These are phyloP conservation scores for Parnassius mnemosyne DNA, from an alignment of 2,888 invertebrate species.

Conservation along the genomic window DNA sequence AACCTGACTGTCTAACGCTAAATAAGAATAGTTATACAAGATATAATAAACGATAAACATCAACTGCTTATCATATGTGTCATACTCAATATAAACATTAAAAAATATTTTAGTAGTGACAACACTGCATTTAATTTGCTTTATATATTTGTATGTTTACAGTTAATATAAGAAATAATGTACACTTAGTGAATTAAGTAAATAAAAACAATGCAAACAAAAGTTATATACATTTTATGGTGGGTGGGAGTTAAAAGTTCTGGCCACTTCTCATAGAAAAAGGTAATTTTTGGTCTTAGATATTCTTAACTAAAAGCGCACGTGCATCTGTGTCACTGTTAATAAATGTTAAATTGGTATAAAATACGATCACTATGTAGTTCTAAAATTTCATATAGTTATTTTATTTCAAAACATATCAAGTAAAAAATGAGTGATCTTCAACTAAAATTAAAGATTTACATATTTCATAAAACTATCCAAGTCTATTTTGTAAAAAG, in stretches of 20 bases:
- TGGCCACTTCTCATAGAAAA: conserved; percentile 60
- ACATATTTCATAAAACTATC: too few species aligned
- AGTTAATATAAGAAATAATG: conserved; percentile 38
- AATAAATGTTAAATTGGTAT: neutral
- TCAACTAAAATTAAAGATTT: too few species aligned
- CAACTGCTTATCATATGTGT: neutral
- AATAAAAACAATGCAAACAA: conserved; percentile 53
- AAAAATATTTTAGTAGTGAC: conserved; percentile 4
- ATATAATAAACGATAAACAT: conserved; percentile 23
- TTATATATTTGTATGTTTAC: conserved; percentile 17
- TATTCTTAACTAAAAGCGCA: conserved; percentile 33
- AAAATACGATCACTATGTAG: neutral
- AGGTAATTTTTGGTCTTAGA: conserved; percentile 51
- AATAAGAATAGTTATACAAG: conserved; percentile 43
- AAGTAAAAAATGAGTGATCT: neutral
- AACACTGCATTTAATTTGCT: neutral
- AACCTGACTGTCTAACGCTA: conserved; percentile 62
- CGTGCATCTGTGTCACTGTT: neutral
- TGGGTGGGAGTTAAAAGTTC: conserved; percentile 65
- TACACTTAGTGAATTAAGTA: conserved; percentile 53
- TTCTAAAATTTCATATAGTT: neutral
- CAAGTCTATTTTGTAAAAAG: too few species aligned
- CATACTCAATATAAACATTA: conserved; percentile 1
- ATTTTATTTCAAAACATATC: conserved; percentile 16
- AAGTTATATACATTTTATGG: conserved; percentile 68